Evolutionary conservation across 2,888 invertebrate species (phyloP).

Genomic region (Pardosa pseudoannulata): DNA sequence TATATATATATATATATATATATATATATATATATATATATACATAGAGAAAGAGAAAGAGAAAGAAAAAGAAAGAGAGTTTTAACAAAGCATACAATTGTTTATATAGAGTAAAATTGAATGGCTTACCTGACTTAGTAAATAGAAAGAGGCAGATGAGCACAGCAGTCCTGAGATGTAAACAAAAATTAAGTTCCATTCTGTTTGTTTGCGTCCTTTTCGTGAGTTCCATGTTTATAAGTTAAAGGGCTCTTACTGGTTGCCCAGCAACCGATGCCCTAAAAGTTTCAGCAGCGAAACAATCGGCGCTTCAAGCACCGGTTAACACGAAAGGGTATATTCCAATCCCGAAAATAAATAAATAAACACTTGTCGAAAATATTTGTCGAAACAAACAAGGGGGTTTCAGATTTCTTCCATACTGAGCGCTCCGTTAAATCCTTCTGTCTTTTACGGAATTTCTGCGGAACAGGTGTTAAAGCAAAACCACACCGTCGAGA

Average conservation of each 20-base stretch:
- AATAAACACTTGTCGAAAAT: no score
- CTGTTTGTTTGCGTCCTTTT: neutral
- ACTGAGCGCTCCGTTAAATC: neutral
- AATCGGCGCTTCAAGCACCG: neutral
- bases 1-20: no score
- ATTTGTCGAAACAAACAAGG: neutral
- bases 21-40: no score
- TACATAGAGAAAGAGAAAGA: no score
- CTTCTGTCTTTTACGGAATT: neutral
- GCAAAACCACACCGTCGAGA: neutral
- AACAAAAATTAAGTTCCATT: neutral
- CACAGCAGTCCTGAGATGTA: neutral
- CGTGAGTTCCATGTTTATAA: neutral
- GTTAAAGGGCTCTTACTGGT: neutral
- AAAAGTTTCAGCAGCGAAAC: neutral
- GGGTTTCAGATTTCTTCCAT: neutral
- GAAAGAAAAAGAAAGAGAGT: no score
- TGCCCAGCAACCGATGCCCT: neutral
- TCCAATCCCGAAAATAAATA: no score
- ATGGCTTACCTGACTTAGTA: neutral
- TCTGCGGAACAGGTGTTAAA: neutral
- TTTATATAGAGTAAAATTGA: no score
- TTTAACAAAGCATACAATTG: no score
- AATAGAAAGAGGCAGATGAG: neutral
- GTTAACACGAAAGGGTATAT: neutral